Evolutionary conservation across 1,140 invertebrate genomes (phyloP).

Genomic region (Drosophila sp.): DNA sequence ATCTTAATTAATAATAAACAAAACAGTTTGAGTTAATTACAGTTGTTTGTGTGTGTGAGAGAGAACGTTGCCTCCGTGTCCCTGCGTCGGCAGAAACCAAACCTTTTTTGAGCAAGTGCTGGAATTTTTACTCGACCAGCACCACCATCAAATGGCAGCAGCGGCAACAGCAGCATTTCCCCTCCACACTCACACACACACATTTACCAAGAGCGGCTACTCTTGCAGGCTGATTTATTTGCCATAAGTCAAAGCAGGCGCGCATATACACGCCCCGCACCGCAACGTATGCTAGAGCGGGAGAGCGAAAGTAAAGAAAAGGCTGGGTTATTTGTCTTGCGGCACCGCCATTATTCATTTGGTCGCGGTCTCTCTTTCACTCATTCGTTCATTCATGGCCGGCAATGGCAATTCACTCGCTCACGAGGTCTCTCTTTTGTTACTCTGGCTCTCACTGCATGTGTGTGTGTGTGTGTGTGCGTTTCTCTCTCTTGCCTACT

Average conservation of each 20-base stretch:
- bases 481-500: conserved; percentile 13
- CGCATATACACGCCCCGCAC: conserved; percentile 52
- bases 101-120: conserved; percentile 41
- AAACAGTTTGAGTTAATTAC: conserved; percentile 16
- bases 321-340: conserved; percentile 82
- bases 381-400: conserved; percentile 42
- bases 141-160: conserved; percentile 13
- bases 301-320: conserved; percentile 60
- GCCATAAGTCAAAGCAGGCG: conserved; percentile 78
- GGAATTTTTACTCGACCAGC: conserved; percentile 28
- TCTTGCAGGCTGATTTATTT: conserved; percentile 73
- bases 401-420: conserved; percentile 56
- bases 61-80: conserved; percentile 2
- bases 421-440: conserved; percentile 24
- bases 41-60: conserved; percentile 8
- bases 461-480: conserved; percentile 30
- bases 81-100: conserved; percentile 13
- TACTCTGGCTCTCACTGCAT: conserved; percentile 12
- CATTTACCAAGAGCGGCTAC: conserved; percentile 43
- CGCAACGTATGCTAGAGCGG: conserved; percentile 41
- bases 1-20: conserved; percentile 38
- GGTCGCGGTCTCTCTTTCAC: conserved; percentile 35
- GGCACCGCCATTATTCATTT: conserved; percentile 82
- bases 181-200: conserved; percentile 33
- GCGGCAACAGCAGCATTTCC: conserved; percentile 36